A percentile compares a stretch with the other conserved stretches of the same genome.
These are phyloP conservation scores for Clistopyga incitator DNA, from an alignment of 2,888 invertebrate genomes.

Conservation along the genomic window DNA sequence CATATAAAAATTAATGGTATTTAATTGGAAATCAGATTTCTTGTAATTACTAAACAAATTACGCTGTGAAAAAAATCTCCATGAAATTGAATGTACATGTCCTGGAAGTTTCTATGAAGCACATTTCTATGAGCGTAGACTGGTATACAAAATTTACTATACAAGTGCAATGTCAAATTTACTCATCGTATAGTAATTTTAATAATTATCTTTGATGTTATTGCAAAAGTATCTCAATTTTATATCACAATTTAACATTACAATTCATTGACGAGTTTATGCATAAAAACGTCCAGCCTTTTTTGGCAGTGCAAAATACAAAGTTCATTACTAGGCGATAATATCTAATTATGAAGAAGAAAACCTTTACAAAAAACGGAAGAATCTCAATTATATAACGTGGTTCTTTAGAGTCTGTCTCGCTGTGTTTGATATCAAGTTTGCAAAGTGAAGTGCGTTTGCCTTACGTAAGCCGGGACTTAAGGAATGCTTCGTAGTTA, in stretches of 20 bases:
- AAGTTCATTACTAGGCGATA: constrained; percentile 1
- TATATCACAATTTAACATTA: no score
- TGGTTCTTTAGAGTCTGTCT: constrained; percentile 1
- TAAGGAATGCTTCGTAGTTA: constrained; percentile 20
- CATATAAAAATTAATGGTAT: not conserved
- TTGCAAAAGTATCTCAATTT: no score
- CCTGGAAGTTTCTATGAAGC: no score
- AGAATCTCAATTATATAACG: constrained; percentile 17
- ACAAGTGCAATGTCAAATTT: no score
- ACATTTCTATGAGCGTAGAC: no score
- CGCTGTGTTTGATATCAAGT: constrained; percentile 35
- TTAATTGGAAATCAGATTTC: not conserved
- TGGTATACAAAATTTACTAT: not conserved
- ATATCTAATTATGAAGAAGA: not conserved
- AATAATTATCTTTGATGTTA: no score
- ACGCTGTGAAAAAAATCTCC: no score
- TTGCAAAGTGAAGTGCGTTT: constrained; percentile 28
- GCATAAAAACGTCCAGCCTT: no score
- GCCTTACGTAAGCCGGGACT: constrained; percentile 40
- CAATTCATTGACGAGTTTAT: no score
- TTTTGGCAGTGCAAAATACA: not conserved
- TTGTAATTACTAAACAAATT: not conserved
- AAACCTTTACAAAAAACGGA: not conserved
- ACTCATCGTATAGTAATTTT: no score
- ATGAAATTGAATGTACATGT: no score